These are phyloP conservation scores for Drosophila conformis DNA, from an alignment of 2,888 invertebrate genomes.

Conservation along the genomic window DNA sequence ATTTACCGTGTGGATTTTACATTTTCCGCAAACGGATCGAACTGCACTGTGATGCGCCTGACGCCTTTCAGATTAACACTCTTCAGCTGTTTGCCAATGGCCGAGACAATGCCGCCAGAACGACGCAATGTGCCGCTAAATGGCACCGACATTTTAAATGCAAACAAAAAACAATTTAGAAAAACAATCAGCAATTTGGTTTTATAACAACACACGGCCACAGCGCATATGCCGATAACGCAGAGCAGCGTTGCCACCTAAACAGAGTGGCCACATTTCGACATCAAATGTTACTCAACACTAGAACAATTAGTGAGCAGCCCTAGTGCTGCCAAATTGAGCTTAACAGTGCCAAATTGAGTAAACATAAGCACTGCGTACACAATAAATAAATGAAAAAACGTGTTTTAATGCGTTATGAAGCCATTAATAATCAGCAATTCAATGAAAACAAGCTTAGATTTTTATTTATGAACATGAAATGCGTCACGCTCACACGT, in stretches of 20 bases:
- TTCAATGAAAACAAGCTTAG: not conserved
- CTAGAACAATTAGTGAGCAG: constrained; percentile 17
- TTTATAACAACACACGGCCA: constrained; percentile 54
- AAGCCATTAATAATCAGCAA: not conserved
- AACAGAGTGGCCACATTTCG: constrained; percentile 18
- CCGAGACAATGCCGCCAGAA: constrained; percentile 89
- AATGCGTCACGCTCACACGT: constrained; percentile 46
- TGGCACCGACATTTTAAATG: constrained; percentile 88
- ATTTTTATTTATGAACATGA: not conserved
- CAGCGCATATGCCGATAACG: constrained; percentile 33
- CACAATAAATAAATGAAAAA: not conserved
- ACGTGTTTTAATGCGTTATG: not conserved
- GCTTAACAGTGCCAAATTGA: constrained; percentile 52
- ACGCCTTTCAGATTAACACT: constrained; percentile 91
- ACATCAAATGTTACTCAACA: constrained; percentile 7
- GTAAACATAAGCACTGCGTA: constrained; percentile 12
- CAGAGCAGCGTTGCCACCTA: constrained; percentile 38
- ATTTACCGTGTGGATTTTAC: constrained; percentile 87
- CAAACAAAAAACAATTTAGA: constrained; percentile 13
- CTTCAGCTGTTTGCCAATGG: constrained; percentile 90
- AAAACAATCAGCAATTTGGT: constrained; percentile 45
- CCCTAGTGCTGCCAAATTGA: constrained; percentile 25
- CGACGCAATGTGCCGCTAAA: constrained; percentile 89
- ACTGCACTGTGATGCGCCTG: constrained; percentile 90
- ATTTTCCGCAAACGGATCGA: constrained; percentile 93